phyloP scores from a whole-genome alignment of 2,888 invertebrate species.

The Zygothrica quintamaculata region DNA sequence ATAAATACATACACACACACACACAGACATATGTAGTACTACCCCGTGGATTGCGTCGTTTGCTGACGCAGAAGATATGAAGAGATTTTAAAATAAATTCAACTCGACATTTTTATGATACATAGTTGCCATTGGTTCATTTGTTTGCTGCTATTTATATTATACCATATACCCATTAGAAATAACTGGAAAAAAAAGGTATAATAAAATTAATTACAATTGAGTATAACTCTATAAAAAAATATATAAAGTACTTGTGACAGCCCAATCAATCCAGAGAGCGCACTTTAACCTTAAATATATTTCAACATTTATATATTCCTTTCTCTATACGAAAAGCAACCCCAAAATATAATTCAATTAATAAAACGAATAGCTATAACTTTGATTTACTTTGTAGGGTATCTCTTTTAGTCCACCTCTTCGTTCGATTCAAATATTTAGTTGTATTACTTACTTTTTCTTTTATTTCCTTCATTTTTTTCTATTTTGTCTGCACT shows the following conservation, averaged over 20 bases:
- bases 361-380: too few species aligned
- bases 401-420: too few species aligned
- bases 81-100: constrained; percentile 73
- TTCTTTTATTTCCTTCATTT: constrained; percentile 37
- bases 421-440: too few species aligned
- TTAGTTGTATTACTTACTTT: constrained; percentile 4
- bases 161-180: constrained; percentile 3
- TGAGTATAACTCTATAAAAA: too few species aligned
- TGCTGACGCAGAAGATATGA: constrained; percentile 71
- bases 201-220: too few species aligned
- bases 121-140: constrained; percentile 49
- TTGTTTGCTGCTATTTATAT: constrained; percentile 57
- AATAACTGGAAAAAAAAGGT: background rate
- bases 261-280: too few species aligned
- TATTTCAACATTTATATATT: too few species aligned
- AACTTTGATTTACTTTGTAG: too few species aligned
- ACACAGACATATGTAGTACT: constrained; percentile 44
- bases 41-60: constrained; percentile 46
- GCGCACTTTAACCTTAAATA: too few species aligned
- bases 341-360: too few species aligned
- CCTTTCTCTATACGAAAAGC: too few species aligned
- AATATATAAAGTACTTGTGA: too few species aligned
- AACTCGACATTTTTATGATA: constrained; percentile 53
- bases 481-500: constrained; percentile 2
- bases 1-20: constrained; percentile 37